Evolutionary conservation across 2,113 vertebrate genomes (phyloP).

Genomic region (Pseudonaja textilis): DNA sequence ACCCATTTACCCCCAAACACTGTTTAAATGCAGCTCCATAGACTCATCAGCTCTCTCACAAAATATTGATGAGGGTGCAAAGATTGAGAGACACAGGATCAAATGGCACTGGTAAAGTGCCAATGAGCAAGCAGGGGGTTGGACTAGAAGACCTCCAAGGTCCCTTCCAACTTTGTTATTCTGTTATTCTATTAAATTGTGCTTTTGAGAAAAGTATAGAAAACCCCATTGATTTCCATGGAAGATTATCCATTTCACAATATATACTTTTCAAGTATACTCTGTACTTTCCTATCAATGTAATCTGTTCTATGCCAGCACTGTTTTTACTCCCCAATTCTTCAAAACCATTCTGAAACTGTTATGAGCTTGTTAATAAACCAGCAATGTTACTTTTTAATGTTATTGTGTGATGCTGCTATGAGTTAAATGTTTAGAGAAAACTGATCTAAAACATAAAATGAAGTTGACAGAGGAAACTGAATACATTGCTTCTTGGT

Average conservation of each 20-base stretch:
- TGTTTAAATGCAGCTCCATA: background rate
- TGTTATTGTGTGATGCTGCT: background rate
- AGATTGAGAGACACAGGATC: background rate
- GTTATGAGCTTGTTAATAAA: background rate
- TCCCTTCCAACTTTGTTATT: too few species aligned
- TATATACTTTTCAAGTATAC: background rate
- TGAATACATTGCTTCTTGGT: conserved; percentile 51
- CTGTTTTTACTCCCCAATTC: background rate
- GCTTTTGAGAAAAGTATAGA: background rate
- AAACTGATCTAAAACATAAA: conserved; percentile 46
- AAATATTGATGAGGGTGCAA: background rate
- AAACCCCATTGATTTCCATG: background rate
- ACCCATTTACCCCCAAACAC: background rate
- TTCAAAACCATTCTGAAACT: background rate
- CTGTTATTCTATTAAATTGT: background rate
- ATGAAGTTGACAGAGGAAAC: conserved; percentile 55
- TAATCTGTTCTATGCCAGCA: background rate
- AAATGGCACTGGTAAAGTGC: background rate
- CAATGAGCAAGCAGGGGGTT: background rate
- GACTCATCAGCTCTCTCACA: background rate
- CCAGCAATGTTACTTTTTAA: background rate
- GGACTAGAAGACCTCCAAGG: too few species aligned
- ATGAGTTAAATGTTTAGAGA: conserved; percentile 2
- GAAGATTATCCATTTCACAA: background rate
- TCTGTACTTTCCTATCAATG: background rate